These are phyloP conservation scores for Ladona fulva DNA, from an alignment of 1,140 invertebrate genomes.

Conservation along the genomic window DNA sequence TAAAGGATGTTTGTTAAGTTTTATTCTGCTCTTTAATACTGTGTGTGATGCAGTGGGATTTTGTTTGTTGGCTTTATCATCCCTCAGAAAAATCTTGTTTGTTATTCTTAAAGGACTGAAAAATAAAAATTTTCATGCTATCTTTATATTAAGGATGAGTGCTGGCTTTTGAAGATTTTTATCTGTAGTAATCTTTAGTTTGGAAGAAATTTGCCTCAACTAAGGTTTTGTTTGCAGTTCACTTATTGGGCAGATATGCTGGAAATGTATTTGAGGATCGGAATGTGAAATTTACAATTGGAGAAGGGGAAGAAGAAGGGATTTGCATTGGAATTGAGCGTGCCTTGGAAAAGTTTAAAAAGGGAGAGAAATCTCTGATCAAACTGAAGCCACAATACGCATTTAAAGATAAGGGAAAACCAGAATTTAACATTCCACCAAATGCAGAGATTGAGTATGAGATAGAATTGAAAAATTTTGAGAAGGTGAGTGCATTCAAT, in stretches of 20 bases:
- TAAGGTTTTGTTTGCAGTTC: constrained; percentile 45
- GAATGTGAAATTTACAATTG: constrained; percentile 73
- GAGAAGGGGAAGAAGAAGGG: constrained; percentile 67
- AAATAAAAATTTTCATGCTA: too few species aligned
- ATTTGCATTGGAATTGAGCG: constrained; percentile 77
- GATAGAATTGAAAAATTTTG: constrained; percentile 72
- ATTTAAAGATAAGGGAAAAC: constrained; percentile 63
- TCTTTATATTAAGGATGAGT: too few species aligned
- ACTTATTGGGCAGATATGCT: constrained; percentile 62
- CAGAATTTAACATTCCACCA: constrained; percentile 65
- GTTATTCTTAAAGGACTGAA: too few species aligned
- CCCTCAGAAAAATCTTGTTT: too few species aligned
- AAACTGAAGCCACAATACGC: constrained; percentile 71
- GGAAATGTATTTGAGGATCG: constrained; percentile 61
- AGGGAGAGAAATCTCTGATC: constrained; percentile 68
- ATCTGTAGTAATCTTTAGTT: too few species aligned
- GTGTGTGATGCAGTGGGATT: too few species aligned
- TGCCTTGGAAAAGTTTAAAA: constrained; percentile 73
- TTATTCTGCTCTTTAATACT: too few species aligned
- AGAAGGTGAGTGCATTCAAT: constrained; percentile 50
- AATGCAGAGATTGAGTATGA: constrained; percentile 72
- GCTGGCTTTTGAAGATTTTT: too few species aligned
- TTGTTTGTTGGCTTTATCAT: too few species aligned
- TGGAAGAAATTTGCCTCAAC: too few species aligned
- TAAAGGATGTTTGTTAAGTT: too few species aligned